phyloP scores from a whole-genome alignment of 1,140 invertebrate species.

The Trichogramma pretiosum region DNA sequence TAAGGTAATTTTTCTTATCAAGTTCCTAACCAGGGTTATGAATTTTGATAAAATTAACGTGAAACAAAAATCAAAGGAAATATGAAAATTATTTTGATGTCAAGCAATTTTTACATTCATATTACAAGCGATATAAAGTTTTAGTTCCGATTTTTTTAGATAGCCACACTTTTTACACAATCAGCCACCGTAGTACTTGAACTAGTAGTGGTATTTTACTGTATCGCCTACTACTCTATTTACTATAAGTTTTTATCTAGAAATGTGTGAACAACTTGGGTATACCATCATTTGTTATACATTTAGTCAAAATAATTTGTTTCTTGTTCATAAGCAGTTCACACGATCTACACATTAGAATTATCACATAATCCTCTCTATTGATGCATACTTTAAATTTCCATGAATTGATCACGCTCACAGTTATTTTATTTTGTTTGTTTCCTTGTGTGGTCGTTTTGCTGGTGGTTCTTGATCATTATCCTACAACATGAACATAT shows the following conservation, averaged over 20 bases:
- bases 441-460: slow-evolving; percentile 42
- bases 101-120: slow-evolving; percentile 12
- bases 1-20: too few relatives aligned
- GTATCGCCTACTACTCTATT: too few relatives aligned
- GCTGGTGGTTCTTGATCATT: slow-evolving; percentile 44
- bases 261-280: slow-evolving; percentile 39
- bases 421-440: slow-evolving; percentile 43
- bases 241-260: slow-evolving; percentile 29
- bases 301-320: slow-evolving; percentile 44
- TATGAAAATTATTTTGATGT: slow-evolving; percentile 16
- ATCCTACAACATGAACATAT: too few relatives aligned
- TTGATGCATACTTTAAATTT: slow-evolving; percentile 12
- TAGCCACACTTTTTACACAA: too few relatives aligned
- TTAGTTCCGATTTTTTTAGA: too few relatives aligned
- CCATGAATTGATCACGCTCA: slow-evolving; percentile 26
- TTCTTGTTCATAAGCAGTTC: slow-evolving; percentile 38
- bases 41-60: too few relatives aligned
- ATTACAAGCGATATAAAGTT: slow-evolving; percentile 14
- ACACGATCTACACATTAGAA: slow-evolving; percentile 10
- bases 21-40: slow-evolving; percentile 6
- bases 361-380: slow-evolving; percentile 22
- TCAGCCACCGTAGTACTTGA: too few relatives aligned
- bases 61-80: too few relatives aligned
- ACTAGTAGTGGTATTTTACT: too few relatives aligned
- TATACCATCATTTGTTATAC: slow-evolving; percentile 39